These are phyloP conservation scores for Trisateles emortualis DNA, from an alignment of 2,888 invertebrate species.

Conservation along the genomic window DNA sequence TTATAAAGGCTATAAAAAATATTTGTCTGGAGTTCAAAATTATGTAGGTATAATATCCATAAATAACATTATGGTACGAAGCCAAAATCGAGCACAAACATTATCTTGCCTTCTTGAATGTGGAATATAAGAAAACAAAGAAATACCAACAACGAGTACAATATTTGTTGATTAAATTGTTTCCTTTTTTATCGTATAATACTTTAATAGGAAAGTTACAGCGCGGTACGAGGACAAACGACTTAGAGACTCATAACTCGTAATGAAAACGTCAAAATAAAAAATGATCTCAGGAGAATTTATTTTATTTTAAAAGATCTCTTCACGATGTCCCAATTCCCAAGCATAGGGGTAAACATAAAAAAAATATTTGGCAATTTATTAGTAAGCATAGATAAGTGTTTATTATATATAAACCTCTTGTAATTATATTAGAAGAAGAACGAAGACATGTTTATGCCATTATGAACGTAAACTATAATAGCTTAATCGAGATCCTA, in stretches of 20 bases:
- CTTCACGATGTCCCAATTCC: constrained; percentile 13
- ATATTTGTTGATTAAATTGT: constrained; percentile 21
- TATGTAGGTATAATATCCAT: constrained; percentile 52
- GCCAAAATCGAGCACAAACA: constrained; percentile 39
- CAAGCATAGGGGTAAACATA: constrained; percentile 19
- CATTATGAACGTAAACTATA: constrained; percentile 19
- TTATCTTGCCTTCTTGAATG: constrained; percentile 28
- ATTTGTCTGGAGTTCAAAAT: constrained; percentile 56
- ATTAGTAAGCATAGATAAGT: constrained; percentile 5
- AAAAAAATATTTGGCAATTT: constrained; percentile 16
- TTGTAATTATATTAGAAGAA: constrained; percentile 27
- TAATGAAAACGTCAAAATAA: constrained; percentile 45
- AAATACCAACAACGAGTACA: constrained; percentile 17
- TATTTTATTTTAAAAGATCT: constrained; percentile 34
- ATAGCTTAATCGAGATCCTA: constrained; percentile 29
- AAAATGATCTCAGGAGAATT: constrained; percentile 37
- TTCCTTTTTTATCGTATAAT: constrained; percentile 19
- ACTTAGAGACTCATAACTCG: constrained; percentile 28
- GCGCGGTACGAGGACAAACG: constrained; percentile 27
- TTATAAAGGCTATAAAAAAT: constrained; percentile 67
- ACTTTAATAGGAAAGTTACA: constrained; percentile 22
- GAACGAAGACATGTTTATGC: constrained; percentile 9
- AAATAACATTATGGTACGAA: constrained; percentile 36
- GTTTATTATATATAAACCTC: constrained; percentile 26
- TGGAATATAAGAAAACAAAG: constrained; percentile 26